Evolutionary conservation across 1,140 invertebrate genomes (phyloP), one percentile per base, ranked within the genome.

Genomic region (Asobara japonica): DNA sequence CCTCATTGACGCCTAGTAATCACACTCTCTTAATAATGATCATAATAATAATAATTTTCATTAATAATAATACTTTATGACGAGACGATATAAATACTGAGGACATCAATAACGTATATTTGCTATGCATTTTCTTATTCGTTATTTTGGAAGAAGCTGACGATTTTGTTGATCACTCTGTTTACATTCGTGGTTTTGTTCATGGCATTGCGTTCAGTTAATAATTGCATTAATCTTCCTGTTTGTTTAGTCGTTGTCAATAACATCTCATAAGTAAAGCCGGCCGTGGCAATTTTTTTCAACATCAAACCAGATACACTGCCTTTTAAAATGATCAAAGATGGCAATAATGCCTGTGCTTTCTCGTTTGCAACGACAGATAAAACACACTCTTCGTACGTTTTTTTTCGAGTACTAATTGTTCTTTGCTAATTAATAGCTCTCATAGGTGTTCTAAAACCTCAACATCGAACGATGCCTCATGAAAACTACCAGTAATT

Each of bases 401-500:
- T 31, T 60, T 73, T 25, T 60, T 73, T 69, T n/a, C 65, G 56
- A 20, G 11, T 20, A 11, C 13, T 51, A 22, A 60, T 70, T 36
- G 61, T 36, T 29, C 69, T 13, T 65, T 67, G 29, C 66, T 67
- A 20, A 70, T 18, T 10, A 67, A 36, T 29, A 13, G 0, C 45
- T 62, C 1, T 3, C 41, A 33, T 20, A 76, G 29, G 61, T 74
- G 56, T 45, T 76, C 8, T 41, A 78, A 73, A 25, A 76, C 65
- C 27, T 74, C 62, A 60, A 78, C 72, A 69, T 74, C 76, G 56
- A 72, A 78, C 48, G 68, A 61, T 31, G 72, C 71, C 10, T 78
- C 71, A 69, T 76, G 72, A 31, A 78, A 78, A 16, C 45, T 20
- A 10, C 56, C 73, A 66, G 64, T 51, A 16, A 70, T 22, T 20